Evolutionary conservation across 1,140 invertebrate species (phyloP), one percentile per base, ranked within the genome.

Genomic region (Sitodiplosis mosellana): DNA sequence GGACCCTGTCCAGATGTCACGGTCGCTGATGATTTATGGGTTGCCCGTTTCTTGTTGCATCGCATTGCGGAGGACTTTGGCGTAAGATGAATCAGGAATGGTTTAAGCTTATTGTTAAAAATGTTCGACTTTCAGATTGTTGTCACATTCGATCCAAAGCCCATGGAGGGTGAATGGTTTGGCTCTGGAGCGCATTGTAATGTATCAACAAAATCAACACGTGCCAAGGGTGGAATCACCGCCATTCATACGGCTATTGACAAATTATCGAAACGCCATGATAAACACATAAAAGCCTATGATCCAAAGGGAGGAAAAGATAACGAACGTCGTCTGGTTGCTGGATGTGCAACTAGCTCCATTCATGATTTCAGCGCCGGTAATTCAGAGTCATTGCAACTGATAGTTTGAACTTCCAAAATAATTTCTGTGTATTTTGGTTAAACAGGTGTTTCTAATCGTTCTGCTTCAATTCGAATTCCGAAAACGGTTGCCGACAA

Each of bases 51-150:
- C 61, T 72, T 95, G 15, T 63, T 95, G 2, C 76, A 89, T 49
- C 70, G 87, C 14, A 74, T 94, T 0, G 87, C 89, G 8, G 91
- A 95, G 61, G 89, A 94, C 55, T 95, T 87, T 58, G 87, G 87
- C 2, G 78, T 44, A 21, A n/a, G 21, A 5, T 21, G 11, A 44
- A 4, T 18, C 14, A 40, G 14, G 3, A 40, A 15, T n/a, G 4
- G 3, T 40, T n/a, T 40, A 14, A 4, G 4, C 17, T 40, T 18
- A 18, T 6, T 40, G 14, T 40, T 15, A 36, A 36, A 8, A 8
- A 36, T 40, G 3, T 40, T n/a, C 14, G 17, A 40, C 3, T n/a
- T 92, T 7, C 87, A 40, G 37, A 12, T 40, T 40, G 3, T 12
- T n/a, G 37, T 18, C 3, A 50, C 80, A 11, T 74, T 94, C 19